These are phyloP conservation scores for Lemur catta DNA, from an alignment of 2,797 vertebrate species.

Conservation along the genomic window DNA sequence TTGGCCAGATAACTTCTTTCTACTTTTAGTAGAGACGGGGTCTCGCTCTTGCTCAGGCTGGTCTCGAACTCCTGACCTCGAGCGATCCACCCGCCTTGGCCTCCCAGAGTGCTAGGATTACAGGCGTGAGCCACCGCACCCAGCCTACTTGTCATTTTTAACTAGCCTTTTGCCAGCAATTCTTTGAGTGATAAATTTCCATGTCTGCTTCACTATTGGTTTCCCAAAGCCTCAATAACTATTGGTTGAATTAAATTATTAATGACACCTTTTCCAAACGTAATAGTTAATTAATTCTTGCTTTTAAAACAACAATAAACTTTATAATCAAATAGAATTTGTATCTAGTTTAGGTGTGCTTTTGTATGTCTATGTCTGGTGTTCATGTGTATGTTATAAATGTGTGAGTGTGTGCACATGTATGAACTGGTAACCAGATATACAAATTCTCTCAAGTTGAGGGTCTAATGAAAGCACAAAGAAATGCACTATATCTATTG, in stretches of 20 bases:
- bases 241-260: neutral
- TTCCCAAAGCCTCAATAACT: neutral
- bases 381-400: neutral
- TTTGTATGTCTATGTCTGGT: neutral
- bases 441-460: neutral
- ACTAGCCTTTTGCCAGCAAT: neutral
- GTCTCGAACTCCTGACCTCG: no score
- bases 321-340: neutral
- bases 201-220: neutral
- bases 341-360: neutral
- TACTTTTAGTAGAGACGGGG: no score
- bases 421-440: neutral
- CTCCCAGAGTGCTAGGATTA: no score
- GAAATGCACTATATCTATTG: neutral
- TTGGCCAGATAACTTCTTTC: no score
- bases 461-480: neutral
- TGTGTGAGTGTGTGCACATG: neutral
- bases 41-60: no score
- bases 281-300: neutral
- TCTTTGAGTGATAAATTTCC: neutral
- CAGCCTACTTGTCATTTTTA: neutral
- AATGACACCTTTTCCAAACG: neutral
- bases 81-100: no score
- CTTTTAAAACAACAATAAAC: neutral
- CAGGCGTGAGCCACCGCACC: no score